phyloP scores from a whole-genome alignment of 2,113 vertebrate genomes.

The Dromaius novaehollandiae region DNA sequence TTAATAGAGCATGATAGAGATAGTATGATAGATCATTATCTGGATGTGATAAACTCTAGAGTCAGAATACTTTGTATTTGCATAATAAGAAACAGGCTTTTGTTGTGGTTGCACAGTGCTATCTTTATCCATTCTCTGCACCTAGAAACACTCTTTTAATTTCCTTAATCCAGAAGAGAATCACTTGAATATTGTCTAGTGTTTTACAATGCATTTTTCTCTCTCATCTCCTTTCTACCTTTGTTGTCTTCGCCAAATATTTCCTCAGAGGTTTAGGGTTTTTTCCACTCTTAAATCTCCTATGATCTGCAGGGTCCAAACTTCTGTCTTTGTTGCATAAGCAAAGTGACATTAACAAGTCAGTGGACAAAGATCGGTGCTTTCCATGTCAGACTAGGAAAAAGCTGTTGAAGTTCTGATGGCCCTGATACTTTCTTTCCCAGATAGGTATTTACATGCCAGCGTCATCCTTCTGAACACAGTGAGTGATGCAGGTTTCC shows the following conservation, averaged over 20 bases:
- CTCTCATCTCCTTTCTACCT: background rate
- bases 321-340: conserved; percentile 37
- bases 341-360: conserved; percentile 32
- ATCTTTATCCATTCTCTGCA: background rate
- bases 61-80: background rate
- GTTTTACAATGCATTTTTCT: background rate
- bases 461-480: background rate
- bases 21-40: background rate
- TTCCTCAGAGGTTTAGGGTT: background rate
- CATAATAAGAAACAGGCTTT: background rate
- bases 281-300: conserved; percentile 31
- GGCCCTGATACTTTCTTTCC: background rate
- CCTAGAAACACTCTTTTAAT: background rate
- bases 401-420: background rate
- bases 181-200: background rate
- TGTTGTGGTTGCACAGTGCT: background rate
- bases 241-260: conserved; percentile 15
- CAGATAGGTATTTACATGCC: conserved; percentile 11
- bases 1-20: background rate
- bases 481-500: background rate
- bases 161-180: background rate
- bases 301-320: background rate
- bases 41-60: background rate
- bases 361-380: background rate
- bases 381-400: background rate